Evolutionary conservation across 2,797 vertebrate species (phyloP), one percentile per base, ranked within the genome.

Genomic region (Falco novaeseelandiae): DNA sequence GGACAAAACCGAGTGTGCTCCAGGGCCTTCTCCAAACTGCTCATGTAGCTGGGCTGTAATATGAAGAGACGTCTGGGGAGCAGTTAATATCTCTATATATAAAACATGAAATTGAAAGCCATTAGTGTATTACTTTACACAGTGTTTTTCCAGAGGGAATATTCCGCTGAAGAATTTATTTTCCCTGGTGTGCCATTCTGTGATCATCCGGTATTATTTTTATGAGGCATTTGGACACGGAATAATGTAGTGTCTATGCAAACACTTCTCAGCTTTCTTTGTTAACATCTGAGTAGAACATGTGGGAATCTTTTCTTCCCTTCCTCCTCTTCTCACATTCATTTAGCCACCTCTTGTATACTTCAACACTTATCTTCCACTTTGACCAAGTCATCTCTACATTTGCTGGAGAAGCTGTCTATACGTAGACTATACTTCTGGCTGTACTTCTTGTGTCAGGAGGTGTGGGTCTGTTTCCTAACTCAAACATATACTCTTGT

Each of bases 171-270:
- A 98, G 97, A 97, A 96, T 93, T 93, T 95, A 94, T 93, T 95
- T 93, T 97, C 94, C 96, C 96, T 92, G 93, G 89, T 92, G 97
- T 96, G 94, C 95, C 88, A 96, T 97, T 96, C 92, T 92, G 89
- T 86, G 95, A 90, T 98, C 94, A 96, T 96, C 96, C 93, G 58
- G 97, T 97, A 97, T 98, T 97, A 97, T 95, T 98, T 98, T 97
- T 97, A 97, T 89, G 97, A 96, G 97, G 97, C 97, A 96, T 97
- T 98, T 98, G 97, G 97, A 97, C 97, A 97, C 42, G 67, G 96
- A 97, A 96, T 96, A 97, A 98, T 97, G 97, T 96, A 98, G 96
- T 91, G 96, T 98, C 97, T 97, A 98, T 97, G 97, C 96, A 98
- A 98, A 98, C 97, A 96, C 95, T 95, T 98, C 97, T 98, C 97